A percentile compares a stretch with the other conserved stretches of the same genome.
phyloP scores from a whole-genome alignment of 2,888 invertebrate genomes.

The Nomada ruficornis region DNA sequence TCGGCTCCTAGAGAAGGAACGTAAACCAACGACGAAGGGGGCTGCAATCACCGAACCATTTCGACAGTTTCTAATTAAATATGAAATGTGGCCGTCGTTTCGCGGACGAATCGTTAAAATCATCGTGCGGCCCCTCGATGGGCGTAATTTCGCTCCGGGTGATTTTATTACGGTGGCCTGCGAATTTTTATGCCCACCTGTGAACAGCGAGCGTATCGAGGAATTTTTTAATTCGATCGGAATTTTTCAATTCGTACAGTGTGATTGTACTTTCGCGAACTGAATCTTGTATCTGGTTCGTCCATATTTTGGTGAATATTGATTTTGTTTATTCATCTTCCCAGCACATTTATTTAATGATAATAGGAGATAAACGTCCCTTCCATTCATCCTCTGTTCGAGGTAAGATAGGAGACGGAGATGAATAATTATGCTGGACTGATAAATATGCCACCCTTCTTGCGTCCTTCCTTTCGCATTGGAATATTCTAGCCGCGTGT shows the following conservation, averaged over 20 bases:
- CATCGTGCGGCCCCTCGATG: neutral
- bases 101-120: slow-evolving; percentile 13
- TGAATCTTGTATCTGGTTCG: too few species aligned
- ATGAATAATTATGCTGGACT: slow-evolving; percentile 27
- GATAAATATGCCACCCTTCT: slow-evolving; percentile 35
- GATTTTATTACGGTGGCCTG: neutral
- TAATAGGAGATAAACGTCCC: neutral
- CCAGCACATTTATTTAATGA: neutral
- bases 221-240: too few species aligned
- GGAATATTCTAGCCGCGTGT: slow-evolving; percentile 63
- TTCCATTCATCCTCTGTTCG: slow-evolving; percentile 11
- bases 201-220: neutral
- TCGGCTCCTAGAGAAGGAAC: slow-evolving; percentile 2
- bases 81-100: neutral
- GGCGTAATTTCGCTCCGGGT: neutral
- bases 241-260: too few species aligned
- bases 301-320: too few species aligned
- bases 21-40: slow-evolving; percentile 15
- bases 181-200: neutral
- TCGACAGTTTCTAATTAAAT: slow-evolving; percentile 38
- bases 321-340: neutral
- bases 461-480: slow-evolving; percentile 16
- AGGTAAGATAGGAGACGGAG: neutral
- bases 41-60: slow-evolving; percentile 34
- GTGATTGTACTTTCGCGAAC: too few species aligned